These are phyloP conservation scores for Nasonia giraulti DNA, from an alignment of 1,140 invertebrate species.

Conservation along the genomic window DNA sequence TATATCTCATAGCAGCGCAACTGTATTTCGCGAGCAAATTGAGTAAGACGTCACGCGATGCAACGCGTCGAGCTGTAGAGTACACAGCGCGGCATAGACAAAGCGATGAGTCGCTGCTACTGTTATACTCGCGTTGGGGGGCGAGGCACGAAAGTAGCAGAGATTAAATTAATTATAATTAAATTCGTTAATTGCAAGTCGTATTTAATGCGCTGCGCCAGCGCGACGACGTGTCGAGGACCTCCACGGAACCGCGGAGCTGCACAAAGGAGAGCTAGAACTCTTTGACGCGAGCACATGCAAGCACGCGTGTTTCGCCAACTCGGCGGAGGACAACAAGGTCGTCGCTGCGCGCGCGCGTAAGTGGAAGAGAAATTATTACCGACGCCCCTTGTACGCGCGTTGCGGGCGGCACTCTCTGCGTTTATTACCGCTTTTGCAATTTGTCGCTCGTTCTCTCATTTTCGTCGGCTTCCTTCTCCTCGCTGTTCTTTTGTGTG, in stretches of 20 bases:
- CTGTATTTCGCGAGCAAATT: neutral
- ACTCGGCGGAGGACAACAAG: neutral
- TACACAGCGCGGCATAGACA: neutral
- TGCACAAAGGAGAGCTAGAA: neutral
- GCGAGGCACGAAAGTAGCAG: slow-evolving; percentile 56
- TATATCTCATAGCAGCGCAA: too few relatives aligned
- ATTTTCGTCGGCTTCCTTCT: neutral
- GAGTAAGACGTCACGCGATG: neutral
- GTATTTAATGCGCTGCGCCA: slow-evolving; percentile 60
- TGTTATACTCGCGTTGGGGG: neutral
- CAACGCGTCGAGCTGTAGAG: too few relatives aligned
- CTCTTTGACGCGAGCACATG: neutral
- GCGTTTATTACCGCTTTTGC: neutral
- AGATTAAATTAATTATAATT: too few relatives aligned
- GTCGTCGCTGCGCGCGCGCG: neutral
- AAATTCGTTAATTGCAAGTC: slow-evolving; percentile 72
- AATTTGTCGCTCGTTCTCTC: neutral
- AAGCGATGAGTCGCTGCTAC: neutral
- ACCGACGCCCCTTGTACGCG: neutral
- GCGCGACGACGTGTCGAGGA: slow-evolving; percentile 32
- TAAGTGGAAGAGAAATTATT: slow-evolving; percentile 37
- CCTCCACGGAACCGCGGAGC: neutral
- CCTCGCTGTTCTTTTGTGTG: neutral
- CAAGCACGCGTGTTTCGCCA: neutral
- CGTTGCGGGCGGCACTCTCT: neutral